A percentile compares a stretch with the other conserved stretches of the same genome.
Evolutionary conservation across 2,888 invertebrate species (phyloP).

Genomic region (Melipona bicolor): DNA sequence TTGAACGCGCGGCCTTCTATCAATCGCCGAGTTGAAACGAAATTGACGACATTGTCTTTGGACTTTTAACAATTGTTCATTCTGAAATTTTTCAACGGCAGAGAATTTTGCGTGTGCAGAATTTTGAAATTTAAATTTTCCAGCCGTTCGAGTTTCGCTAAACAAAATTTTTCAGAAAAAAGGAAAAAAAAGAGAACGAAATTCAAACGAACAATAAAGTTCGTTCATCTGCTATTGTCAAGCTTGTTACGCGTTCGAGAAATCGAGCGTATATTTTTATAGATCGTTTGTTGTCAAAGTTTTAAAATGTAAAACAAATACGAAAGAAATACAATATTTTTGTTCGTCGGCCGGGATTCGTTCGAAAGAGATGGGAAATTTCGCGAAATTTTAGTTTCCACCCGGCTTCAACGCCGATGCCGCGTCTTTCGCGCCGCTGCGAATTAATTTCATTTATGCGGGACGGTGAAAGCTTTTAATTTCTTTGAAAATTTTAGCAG

Average conservation of each 20-base stretch:
- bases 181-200: not conserved
- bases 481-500: not conserved
- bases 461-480: conserved; percentile 10
- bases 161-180: not conserved
- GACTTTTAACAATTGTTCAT: not conserved
- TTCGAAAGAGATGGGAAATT: too few relatives aligned
- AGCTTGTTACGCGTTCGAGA: not conserved
- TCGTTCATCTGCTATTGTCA: not conserved
- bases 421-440: not conserved
- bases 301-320: not conserved
- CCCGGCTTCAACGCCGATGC: not conserved
- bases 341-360: too few relatives aligned
- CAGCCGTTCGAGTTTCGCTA: not conserved
- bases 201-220: not conserved
- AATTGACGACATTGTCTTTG: not conserved
- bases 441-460: conserved; percentile 16
- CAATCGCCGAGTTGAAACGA: not conserved
- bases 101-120: not conserved
- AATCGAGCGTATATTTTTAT: not conserved
- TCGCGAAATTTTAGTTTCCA: not conserved
- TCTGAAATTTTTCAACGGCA: not conserved
- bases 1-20: not conserved
- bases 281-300: not conserved
- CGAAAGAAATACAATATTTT: too few relatives aligned
- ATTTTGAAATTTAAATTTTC: not conserved